Evolutionary conservation across 2,888 invertebrate species (phyloP), one percentile per base, ranked within the genome.

Genomic region (Gymnosoma rotundatum): DNA sequence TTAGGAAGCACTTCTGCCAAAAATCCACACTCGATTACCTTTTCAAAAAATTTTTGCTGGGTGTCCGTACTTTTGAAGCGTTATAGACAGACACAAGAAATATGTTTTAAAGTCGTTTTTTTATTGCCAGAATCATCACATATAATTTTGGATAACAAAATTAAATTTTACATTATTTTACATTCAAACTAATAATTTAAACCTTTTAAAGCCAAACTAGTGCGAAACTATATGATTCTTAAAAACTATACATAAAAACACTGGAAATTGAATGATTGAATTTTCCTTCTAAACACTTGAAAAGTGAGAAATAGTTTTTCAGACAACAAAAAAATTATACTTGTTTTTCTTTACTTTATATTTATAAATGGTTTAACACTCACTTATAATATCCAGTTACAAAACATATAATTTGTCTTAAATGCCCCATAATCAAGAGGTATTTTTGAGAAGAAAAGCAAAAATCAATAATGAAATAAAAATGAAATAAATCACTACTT

Each of bases 161-260:
- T 82, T 78, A 61, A 78, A 60, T 61, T 73, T 66, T 25, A 56
- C 67, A 82, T 66, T 67, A 60, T 61, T 73, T 66, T 25, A 56
- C 67, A 82, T 66, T 67, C 67, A 67, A 82, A 61, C 48, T 38
- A 73, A 83, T 50, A 76, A 76, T 56, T 83, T 86, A 87, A 84
- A 70, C 63, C 80, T 83, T 69, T 80, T 61, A 56, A 78, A 7
- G 54, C 61, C 48, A 56, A 70, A 70, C 14, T 7, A n/a, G 12
- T 14, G 1, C 12, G 4, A 45, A 12, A 48, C 16, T 42, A 6
- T 8, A 0, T 42, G 10, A 12, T 10, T 12, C 7, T 42, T 12
- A 42, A 42, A 42, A 32, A 32, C 0, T 25, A 25, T 25, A 4
- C 25, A 25, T 38, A 38, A 10, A 38, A 45, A 45, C 14, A 45